A percentile compares a stretch with the other conserved stretches of the same genome.
phyloP scores from a whole-genome alignment of 2,113 vertebrate species.

The Thunnus maccoyii region DNA sequence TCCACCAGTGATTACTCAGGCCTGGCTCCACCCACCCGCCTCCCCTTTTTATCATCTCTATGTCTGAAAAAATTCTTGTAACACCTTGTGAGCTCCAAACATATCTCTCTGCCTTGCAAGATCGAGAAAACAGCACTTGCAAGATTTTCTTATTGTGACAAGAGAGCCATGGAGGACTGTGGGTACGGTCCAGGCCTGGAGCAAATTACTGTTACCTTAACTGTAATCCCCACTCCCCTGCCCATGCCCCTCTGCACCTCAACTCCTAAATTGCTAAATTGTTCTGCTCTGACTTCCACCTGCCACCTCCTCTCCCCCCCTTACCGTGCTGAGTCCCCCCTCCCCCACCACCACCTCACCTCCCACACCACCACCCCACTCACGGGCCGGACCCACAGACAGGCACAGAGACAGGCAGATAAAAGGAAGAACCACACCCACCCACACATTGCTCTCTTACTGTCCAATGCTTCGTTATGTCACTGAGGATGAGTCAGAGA shows the following conservation, averaged over 20 bases:
- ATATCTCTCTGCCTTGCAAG: not conserved
- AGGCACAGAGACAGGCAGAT: constrained; percentile 64
- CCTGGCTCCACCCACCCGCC: constrained; percentile 49
- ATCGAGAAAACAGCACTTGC: not conserved
- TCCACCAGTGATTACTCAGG: constrained; percentile 57
- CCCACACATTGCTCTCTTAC: constrained; percentile 57
- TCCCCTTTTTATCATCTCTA: constrained; percentile 4
- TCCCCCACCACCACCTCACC: constrained; percentile 14
- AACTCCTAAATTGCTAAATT: constrained; percentile 74
- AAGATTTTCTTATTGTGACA: constrained; percentile 5
- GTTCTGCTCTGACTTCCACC: constrained; percentile 79
- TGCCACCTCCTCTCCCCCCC: constrained; percentile 54
- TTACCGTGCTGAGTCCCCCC: constrained; percentile 46
- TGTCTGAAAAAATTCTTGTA: constrained; percentile 5
- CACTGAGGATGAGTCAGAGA: constrained; percentile 78
- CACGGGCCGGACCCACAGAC: constrained; percentile 76
- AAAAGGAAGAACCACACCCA: constrained; percentile 68
- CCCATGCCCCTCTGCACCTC: constrained; percentile 51
- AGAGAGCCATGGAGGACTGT: constrained; percentile 57
- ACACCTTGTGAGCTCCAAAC: not conserved
- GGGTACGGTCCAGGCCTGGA: constrained; percentile 71
- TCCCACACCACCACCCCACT: constrained; percentile 22
- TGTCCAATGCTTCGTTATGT: constrained; percentile 67
- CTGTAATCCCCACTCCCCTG: constrained; percentile 58
- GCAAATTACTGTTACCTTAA: constrained; percentile 71